phyloP scores from a whole-genome alignment of 30 jellyfish, hydroid and myxozoan species.

The Haliclystus octoradiatus region DNA sequence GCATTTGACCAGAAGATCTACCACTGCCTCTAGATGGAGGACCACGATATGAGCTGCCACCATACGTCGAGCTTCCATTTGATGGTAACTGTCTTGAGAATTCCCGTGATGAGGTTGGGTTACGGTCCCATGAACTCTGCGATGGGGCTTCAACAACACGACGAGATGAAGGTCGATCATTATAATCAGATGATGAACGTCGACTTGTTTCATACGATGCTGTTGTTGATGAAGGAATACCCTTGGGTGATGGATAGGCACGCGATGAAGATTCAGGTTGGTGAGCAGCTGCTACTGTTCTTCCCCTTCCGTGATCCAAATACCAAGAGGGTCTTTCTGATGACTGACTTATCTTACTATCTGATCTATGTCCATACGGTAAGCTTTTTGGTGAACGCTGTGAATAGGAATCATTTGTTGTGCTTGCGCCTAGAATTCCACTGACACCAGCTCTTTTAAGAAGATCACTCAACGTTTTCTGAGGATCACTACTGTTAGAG shows the following conservation, averaged over 20 bases:
- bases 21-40: neutral
- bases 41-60: neutral
- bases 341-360: neutral
- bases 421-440: slow-evolving; percentile 70
- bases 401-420: neutral
- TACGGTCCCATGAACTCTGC: neutral
- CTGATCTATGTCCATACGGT: neutral
- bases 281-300: neutral
- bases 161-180: neutral
- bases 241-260: neutral
- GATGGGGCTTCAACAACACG: neutral
- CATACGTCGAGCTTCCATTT: neutral
- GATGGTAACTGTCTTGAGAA: neutral
- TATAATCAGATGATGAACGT: neutral
- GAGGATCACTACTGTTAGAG: slow-evolving; percentile 32
- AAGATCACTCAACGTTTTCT: slow-evolving; percentile 77
- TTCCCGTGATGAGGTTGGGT: neutral
- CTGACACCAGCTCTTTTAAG: slow-evolving; percentile 94
- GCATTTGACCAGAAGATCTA: neutral
- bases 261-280: neutral
- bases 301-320: neutral
- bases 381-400: neutral
- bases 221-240: neutral
- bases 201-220: neutral
- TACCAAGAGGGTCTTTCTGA: neutral